phyloP scores from a whole-genome alignment of 2,888 invertebrate species.

The Leptodirus hochenwartii region DNA sequence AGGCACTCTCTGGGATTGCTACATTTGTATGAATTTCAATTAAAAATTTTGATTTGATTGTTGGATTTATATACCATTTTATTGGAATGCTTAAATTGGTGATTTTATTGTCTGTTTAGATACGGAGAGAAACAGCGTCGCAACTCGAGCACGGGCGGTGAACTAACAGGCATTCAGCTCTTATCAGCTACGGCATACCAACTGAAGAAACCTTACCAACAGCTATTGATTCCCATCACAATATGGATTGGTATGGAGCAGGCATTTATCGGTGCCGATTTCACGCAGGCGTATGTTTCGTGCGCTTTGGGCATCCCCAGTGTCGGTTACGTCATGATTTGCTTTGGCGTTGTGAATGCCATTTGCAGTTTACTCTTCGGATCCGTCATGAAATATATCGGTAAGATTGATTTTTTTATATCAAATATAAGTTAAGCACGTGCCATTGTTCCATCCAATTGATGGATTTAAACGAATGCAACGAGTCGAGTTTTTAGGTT shows the following conservation, averaged over 20 bases:
- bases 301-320: conserved; percentile 80
- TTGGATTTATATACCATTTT: too few relatives aligned
- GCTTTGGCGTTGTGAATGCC: conserved; percentile 88
- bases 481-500: too few relatives aligned
- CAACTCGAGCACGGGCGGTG: conserved; percentile 53
- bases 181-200: conserved; percentile 81
- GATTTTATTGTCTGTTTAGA: too few relatives aligned
- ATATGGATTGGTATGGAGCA: conserved; percentile 96
- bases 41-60: too few relatives aligned
- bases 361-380: conserved; percentile 82
- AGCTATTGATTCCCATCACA: conserved; percentile 85
- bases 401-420: too few relatives aligned
- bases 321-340: conserved; percentile 95
- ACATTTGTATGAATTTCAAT: too few relatives aligned
- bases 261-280: conserved; percentile 87
- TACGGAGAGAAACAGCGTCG: conserved; percentile 73
- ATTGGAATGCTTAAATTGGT: too few relatives aligned
- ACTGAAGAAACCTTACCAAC: conserved; percentile 77
- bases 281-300: conserved; percentile 49
- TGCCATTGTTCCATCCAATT: too few relatives aligned
- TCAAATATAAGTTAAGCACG: too few relatives aligned
- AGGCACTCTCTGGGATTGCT: too few relatives aligned
- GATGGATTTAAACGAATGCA: too few relatives aligned
- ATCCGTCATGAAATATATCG: conserved; percentile 77
- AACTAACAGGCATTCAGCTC: conserved; percentile 60